phyloP scores from a whole-genome alignment of 2,888 invertebrate genomes.

The Erpobdella octoculata region DNA sequence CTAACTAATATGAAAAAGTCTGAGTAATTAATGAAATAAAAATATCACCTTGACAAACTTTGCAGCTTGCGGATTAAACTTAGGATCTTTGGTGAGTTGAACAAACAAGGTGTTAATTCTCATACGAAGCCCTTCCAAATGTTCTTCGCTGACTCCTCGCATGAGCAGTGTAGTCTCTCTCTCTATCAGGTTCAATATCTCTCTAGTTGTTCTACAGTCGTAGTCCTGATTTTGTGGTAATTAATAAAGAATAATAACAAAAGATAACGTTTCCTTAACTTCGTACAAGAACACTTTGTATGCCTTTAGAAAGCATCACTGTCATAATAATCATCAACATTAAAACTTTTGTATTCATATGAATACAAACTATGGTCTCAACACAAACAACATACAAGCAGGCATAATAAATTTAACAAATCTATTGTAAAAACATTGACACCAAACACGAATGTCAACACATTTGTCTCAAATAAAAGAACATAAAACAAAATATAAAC shows the following conservation, averaged over 20 bases:
- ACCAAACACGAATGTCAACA: too few species aligned
- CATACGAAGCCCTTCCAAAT: slow-evolving; percentile 62
- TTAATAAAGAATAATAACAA: background rate
- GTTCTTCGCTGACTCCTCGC: slow-evolving; percentile 59
- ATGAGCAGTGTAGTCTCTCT: slow-evolving; percentile 66
- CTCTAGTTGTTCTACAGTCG: slow-evolving; percentile 52
- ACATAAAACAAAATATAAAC: too few species aligned
- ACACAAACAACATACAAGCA: too few species aligned
- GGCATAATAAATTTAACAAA: too few species aligned
- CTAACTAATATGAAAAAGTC: background rate
- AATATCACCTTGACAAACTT: background rate
- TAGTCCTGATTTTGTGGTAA: too few species aligned
- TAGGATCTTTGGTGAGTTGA: slow-evolving; percentile 53
- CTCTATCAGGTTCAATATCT: slow-evolving; percentile 62
- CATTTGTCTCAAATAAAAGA: too few species aligned
- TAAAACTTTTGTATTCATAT: background rate
- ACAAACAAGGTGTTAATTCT: slow-evolving; percentile 60
- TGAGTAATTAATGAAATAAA: background rate
- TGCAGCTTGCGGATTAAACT: slow-evolving; percentile 53
- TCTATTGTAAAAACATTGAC: too few species aligned
- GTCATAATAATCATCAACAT: background rate
- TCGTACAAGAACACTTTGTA: background rate
- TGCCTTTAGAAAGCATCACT: background rate
- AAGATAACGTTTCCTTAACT: background rate
- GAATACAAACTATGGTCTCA: background rate